Evolutionary conservation across 2,113 vertebrate genomes (phyloP).

Genomic region (Anolis sagrei): DNA sequence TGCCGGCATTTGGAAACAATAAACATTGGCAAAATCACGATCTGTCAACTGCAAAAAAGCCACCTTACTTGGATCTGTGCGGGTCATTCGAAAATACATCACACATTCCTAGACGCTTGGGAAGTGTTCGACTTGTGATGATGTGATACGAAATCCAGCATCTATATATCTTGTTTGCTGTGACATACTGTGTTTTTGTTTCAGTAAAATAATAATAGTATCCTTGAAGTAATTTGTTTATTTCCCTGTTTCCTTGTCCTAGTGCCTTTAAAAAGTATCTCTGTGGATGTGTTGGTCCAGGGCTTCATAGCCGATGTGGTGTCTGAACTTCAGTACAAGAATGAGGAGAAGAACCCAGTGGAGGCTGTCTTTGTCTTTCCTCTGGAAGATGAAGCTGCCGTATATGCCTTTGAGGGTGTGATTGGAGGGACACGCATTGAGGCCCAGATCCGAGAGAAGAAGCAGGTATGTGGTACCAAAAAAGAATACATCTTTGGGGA

Average conservation of each 20-base stretch:
- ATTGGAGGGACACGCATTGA: conserved; percentile 79
- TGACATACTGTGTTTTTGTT: too few species aligned
- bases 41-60: too few species aligned
- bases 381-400: conserved; percentile 82
- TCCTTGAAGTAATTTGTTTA: neutral
- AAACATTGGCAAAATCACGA: too few species aligned
- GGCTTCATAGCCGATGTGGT: conserved; percentile 84
- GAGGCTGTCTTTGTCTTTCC: conserved; percentile 86
- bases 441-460: conserved; percentile 82
- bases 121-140: too few species aligned
- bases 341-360: conserved; percentile 78
- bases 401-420: conserved; percentile 81
- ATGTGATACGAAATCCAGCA: too few species aligned
- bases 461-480: conserved; percentile 63
- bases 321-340: conserved; percentile 82
- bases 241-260: neutral
- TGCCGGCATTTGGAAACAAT: too few species aligned
- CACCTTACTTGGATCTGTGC: too few species aligned
- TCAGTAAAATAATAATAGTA: too few species aligned
- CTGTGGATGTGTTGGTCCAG: conserved; percentile 76
- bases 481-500: neutral
- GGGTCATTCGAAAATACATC: too few species aligned
- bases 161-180: neutral
- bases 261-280: conserved; percentile 84
- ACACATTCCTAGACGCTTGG: too few species aligned